Conservation (phyloP, 2,797 vertebrate genomes). For the Cephalopachus bancanus region DNA sequence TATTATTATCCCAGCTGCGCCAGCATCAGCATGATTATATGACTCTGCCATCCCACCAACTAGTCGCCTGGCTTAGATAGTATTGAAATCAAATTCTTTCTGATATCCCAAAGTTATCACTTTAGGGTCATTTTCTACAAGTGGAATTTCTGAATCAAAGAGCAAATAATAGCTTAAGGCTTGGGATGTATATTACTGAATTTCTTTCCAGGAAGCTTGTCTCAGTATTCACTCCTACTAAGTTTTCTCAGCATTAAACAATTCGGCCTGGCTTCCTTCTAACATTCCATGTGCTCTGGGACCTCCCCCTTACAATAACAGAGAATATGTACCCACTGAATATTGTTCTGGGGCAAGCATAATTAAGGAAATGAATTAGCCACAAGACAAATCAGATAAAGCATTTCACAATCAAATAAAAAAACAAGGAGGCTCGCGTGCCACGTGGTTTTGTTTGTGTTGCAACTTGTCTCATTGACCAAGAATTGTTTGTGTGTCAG, state of each 20-base stretch:
- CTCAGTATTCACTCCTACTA: not conserved
- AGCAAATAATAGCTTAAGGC: not conserved
- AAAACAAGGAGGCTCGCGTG: not conserved
- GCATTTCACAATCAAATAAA: not conserved
- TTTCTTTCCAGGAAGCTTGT: slow-evolving; percentile 22
- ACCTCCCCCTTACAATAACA: not conserved
- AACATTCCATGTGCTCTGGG: not conserved
- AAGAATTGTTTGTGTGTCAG: not conserved
- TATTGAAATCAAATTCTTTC: not conserved
- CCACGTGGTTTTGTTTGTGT: not conserved
- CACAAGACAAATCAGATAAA: slow-evolving; percentile 1
- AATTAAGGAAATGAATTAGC: slow-evolving; percentile 44
- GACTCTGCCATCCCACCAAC: not conserved
- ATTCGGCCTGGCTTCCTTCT: not conserved
- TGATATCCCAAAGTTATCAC: not conserved
- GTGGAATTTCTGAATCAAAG: slow-evolving; percentile 37
- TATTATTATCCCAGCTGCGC: too few species aligned
- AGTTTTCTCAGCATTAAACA: slow-evolving; percentile 10
- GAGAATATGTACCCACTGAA: not conserved
- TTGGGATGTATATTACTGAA: not conserved
- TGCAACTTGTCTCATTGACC: not conserved
- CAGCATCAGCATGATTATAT: not conserved
- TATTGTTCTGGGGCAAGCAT: slow-evolving; percentile 13
- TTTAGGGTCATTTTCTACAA: slow-evolving; percentile 28
- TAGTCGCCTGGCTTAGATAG: not conserved